Base-by-base conservation (phyloP, 2,797 vertebrate genomes). In the Ctenopoma kingsleyae region DNA sequence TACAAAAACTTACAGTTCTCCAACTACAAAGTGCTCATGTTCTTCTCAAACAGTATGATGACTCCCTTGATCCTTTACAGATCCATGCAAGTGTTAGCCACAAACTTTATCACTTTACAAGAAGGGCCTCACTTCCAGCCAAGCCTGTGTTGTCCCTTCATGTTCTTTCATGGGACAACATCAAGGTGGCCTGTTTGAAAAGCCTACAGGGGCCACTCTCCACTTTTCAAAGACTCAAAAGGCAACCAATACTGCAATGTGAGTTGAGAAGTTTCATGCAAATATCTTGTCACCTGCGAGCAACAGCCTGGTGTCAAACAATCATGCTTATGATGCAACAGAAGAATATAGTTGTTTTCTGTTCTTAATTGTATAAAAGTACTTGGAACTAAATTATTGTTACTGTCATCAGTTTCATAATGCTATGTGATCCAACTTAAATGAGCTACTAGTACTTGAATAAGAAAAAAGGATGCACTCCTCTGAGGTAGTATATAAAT, bases 21-120 rank as follows among this genome's bases (percentile, higher is more conserved):
- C 49, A 20, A 30, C 52, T 50, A 53, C 65, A 50, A 40, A 50
- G 38, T 1, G 8, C 22, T 67, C 30, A 22, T 3, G 8, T 43
- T 58, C 47, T 62, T 43, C 20, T 58, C 48, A 27, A 66, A 72
- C 20, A 60, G 25, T 43, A 44, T 55, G 69, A 73, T 57, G 52
- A 71, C 68, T 32, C 20, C 12, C 44, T 63, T 49, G 57, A 43
- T 58, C 41, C 52, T 54, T 57, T 30, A 43, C 49, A 53, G 12
- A 59, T 62, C 32, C 22, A 15, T 32, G 41, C 6, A 19, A 47
- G 51, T 27, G 23, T 64, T 55, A 35, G 32, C 55, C n/a, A 20
- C 16, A 9, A 5, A 66, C 20, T 66, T 25, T 36, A 49, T 19
- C 19, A 17, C 54, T 38, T 51, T 17, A 17, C 12, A 25, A 63